Conservation (phyloP, 2,113 vertebrate genomes). For the Mohoua ochrocephala region DNA sequence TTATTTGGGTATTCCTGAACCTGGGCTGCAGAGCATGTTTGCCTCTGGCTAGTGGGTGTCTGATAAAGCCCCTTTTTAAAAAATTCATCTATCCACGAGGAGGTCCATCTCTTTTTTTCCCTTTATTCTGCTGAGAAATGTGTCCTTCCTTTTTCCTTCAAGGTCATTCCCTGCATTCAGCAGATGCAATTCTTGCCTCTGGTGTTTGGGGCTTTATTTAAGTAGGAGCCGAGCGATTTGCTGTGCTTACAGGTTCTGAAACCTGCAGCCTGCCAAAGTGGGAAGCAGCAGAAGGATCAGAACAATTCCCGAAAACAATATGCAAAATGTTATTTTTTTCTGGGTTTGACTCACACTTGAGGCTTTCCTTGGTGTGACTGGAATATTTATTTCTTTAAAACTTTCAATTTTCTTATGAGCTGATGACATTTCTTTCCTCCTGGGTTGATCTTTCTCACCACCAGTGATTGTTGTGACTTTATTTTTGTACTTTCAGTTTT, state of each 20-base stretch:
- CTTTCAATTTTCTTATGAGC: not conserved
- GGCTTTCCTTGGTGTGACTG: not conserved
- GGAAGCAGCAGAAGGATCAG: not conserved
- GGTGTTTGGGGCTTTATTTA: not conserved
- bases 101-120: not conserved
- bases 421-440: not conserved
- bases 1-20: not conserved
- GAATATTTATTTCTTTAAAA: not conserved
- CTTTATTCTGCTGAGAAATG: not conserved
- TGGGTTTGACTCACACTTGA: not conserved
- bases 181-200: not conserved
- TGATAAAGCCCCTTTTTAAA: not conserved
- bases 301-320: not conserved
- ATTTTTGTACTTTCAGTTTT: not conserved
- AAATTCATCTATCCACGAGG: not conserved
- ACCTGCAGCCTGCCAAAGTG: not conserved
- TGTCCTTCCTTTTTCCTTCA: not conserved
- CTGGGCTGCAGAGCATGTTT: not conserved
- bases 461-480: not conserved
- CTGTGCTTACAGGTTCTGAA: not conserved
- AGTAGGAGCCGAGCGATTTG: not conserved
- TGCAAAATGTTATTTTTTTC: not conserved
- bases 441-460: not conserved
- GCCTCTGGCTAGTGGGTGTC: not conserved
- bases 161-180: not conserved